A percentile compares a stretch with the other conserved stretches of the same genome.
These are phyloP conservation scores for Polypedilum pembai DNA, from an alignment of 1,140 invertebrate species.

Conservation along the genomic window DNA sequence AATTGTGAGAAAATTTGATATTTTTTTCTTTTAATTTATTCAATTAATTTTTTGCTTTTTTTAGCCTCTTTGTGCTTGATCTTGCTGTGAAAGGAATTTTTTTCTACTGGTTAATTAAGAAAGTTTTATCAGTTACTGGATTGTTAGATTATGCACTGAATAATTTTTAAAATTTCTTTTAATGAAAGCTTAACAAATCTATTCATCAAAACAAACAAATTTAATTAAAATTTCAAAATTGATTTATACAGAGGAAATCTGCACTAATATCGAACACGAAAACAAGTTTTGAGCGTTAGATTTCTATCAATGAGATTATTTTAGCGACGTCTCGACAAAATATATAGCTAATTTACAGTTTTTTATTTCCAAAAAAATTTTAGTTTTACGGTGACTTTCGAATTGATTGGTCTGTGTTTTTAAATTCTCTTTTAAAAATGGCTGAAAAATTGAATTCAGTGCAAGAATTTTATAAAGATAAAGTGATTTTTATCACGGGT, in stretches of 20 bases:
- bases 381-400: neutral
- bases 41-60: neutral
- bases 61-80: neutral
- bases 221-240: no score
- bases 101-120: neutral
- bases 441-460: constrained; percentile 32
- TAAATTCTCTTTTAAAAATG: neutral
- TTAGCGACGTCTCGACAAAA: neutral
- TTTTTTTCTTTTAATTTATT: neutral
- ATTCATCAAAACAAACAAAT: neutral
- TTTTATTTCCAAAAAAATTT: neutral
- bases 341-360: neutral
- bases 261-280: neutral
- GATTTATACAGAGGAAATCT: no score
- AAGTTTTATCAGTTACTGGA: neutral
- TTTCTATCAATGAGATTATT: neutral
- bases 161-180: no score
- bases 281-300: neutral
- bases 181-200: neutral
- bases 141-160: neutral
- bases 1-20: neutral
- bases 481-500: constrained; percentile 56
- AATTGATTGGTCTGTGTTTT: neutral
- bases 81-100: neutral
- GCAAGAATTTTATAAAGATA: constrained; percentile 40